Base-by-base conservation (phyloP, 1,140 invertebrate genomes). In the Hyphantria cunea region DNA sequence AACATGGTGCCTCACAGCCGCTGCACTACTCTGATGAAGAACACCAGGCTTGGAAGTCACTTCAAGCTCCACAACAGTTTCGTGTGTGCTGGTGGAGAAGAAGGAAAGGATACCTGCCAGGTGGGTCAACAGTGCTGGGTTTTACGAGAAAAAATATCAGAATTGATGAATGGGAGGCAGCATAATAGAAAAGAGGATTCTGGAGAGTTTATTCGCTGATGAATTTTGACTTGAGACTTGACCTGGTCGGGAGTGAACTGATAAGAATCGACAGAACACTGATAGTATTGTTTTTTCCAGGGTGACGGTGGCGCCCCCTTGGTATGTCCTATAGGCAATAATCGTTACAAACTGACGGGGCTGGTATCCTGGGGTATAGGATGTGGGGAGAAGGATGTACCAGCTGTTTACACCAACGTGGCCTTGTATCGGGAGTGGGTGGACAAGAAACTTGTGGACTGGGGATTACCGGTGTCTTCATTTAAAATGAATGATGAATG, bases 331-430 rank as follows among this genome's bases (percentile, higher is more conserved):
- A n/a, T n/a, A n/a, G n/a, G n/a, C n/a, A n/a, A n/a, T 25, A 92
- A 93, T 55, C 83, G 91, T 5, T 94, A 93, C 75, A 88, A 92
- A 15, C 91, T 95, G 10, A 92, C 91, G 8, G 95, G 95, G 0
- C 88, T 96, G 12, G 95, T 95, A 0, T 92, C 94, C 11, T 96
- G n/a, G n/a, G n/a, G n/a, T n/a, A n/a, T n/a, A n/a, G n/a, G n/a
- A n/a, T n/a, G n/a, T n/a, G n/a, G n/a, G 95, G 95, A 71, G 15
- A 68, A 92, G 42, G 91, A 93, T 51, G 93, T 95, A 12, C 96
- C 96, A 0, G 96, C 94, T 1, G 95, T 96, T 7, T 97, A 97
- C 76, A 95, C 95, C 0, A 95, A 95, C 70, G 93, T 97, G 2
- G 92, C 95, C 0, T 61, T 86, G 2, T 95, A 93, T 49, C 90